These are phyloP conservation scores for Callimorpha dominula DNA, from an alignment of 2,888 invertebrate species.

Conservation along the genomic window DNA sequence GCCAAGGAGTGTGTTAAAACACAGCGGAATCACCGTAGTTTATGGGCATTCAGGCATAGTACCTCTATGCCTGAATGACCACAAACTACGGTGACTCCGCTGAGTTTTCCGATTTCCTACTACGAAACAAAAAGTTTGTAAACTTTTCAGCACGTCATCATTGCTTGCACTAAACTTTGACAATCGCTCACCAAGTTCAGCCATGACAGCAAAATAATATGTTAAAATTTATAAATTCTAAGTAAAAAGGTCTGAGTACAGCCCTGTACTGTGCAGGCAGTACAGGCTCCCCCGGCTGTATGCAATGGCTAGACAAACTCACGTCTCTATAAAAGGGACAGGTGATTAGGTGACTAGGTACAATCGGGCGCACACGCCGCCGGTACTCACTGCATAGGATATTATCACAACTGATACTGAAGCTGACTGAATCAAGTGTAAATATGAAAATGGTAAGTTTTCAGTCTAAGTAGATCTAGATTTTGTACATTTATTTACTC, in stretches of 20 bases:
- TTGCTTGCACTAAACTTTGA: not conserved
- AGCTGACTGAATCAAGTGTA: conserved; percentile 55
- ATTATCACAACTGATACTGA: conserved; percentile 53
- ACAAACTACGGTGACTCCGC: too few relatives aligned
- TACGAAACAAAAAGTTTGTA: too few relatives aligned
- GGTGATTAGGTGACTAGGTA: conserved; percentile 82
- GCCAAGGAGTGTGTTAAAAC: too few relatives aligned
- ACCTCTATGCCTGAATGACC: too few relatives aligned
- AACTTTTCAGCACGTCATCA: not conserved
- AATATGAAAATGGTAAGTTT: conserved; percentile 73
- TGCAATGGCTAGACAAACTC: conserved; percentile 83
- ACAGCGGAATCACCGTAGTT: too few relatives aligned
- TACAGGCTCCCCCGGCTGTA: conserved; percentile 79
- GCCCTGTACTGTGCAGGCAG: conserved; percentile 72
- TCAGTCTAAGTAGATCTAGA: conserved; percentile 5
- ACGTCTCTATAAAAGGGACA: conserved; percentile 86
- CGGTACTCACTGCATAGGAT: conserved; percentile 74
- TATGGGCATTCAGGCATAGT: not conserved
- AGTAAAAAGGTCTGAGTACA: conserved; percentile 56
- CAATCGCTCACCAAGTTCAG: not conserved
- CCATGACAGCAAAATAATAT: not conserved
- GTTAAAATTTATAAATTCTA: conserved; percentile 19
- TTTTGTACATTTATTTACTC: not conserved
- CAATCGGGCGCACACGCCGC: conserved; percentile 78
- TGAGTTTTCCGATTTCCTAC: too few relatives aligned